Evolutionary conservation across 2,888 invertebrate species (phyloP).

Genomic region (Eupithecia abbreviata): DNA sequence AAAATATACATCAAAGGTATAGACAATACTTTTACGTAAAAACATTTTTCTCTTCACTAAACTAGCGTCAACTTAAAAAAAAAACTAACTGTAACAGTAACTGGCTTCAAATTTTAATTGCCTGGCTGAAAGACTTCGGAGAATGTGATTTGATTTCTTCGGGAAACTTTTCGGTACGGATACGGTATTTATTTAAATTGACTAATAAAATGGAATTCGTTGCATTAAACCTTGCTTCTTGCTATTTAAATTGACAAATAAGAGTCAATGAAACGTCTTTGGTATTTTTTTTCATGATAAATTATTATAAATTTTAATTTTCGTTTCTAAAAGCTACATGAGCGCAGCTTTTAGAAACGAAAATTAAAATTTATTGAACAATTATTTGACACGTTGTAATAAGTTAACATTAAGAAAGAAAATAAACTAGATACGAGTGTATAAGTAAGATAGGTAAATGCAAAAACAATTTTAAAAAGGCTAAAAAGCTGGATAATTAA

Average conservation of each 20-base stretch:
- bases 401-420: too few relatives aligned
- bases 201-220: slow-evolving; percentile 52
- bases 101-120: slow-evolving; percentile 34
- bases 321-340: too few relatives aligned
- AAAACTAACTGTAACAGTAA: background rate
- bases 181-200: slow-evolving; percentile 50
- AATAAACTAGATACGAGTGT: too few relatives aligned
- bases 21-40: background rate
- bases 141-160: slow-evolving; percentile 44
- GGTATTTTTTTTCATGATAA: background rate
- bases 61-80: background rate
- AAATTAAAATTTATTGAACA: too few relatives aligned
- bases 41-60: background rate
- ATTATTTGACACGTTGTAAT: too few relatives aligned
- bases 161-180: slow-evolving; percentile 30
- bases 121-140: slow-evolving; percentile 17
- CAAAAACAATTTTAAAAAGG: too few relatives aligned
- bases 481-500: background rate
- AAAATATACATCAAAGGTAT: background rate
- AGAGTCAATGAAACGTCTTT: background rate
- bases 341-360: too few relatives aligned
- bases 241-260: background rate
- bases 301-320: too few relatives aligned
- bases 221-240: slow-evolving; percentile 38
- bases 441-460: too few relatives aligned